These are phyloP conservation scores for Chymomyza caudatula DNA, from an alignment of 2,888 invertebrate genomes.

Conservation along the genomic window DNA sequence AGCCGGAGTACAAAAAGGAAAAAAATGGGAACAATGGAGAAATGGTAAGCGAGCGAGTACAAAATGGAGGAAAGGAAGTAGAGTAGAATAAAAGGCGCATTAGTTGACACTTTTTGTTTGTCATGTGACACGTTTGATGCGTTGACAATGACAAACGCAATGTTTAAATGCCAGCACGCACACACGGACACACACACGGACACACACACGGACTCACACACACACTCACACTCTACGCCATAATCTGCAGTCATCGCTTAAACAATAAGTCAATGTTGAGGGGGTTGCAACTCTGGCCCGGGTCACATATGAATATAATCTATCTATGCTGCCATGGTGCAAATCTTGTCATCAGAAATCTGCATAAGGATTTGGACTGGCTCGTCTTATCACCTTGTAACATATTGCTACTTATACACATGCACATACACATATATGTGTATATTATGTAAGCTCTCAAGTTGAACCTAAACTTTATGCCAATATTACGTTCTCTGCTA, in stretches of 20 bases:
- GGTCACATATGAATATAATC: not conserved
- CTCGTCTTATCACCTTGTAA: not conserved
- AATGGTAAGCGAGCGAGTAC: not conserved
- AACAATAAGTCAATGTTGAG: not conserved
- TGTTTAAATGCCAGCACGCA: slow-evolving; percentile 1
- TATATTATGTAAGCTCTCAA: not conserved
- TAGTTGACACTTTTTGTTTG: slow-evolving; percentile 18
- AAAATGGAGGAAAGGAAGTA: not conserved
- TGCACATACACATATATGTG: not conserved
- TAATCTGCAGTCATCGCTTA: not conserved
- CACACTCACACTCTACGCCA: not conserved
- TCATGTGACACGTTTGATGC: slow-evolving; percentile 6
- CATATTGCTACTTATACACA: not conserved
- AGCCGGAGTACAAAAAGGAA: not conserved
- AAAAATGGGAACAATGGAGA: slow-evolving; percentile 8
- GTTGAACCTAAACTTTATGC: not conserved
- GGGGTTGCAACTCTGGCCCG: not conserved
- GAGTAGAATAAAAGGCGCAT: slow-evolving; percentile 17
- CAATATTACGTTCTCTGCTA: not conserved
- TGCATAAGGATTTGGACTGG: not conserved
- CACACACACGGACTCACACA: not conserved
- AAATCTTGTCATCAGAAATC: not conserved
- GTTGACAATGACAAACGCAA: slow-evolving; percentile 1
- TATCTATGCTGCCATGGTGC: not conserved
- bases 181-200: not conserved